A percentile compares a stretch with the other conserved stretches of the same genome.
These are phyloP conservation scores for Diarsia brunnea DNA, from an alignment of 2,888 invertebrate species.

Conservation along the genomic window DNA sequence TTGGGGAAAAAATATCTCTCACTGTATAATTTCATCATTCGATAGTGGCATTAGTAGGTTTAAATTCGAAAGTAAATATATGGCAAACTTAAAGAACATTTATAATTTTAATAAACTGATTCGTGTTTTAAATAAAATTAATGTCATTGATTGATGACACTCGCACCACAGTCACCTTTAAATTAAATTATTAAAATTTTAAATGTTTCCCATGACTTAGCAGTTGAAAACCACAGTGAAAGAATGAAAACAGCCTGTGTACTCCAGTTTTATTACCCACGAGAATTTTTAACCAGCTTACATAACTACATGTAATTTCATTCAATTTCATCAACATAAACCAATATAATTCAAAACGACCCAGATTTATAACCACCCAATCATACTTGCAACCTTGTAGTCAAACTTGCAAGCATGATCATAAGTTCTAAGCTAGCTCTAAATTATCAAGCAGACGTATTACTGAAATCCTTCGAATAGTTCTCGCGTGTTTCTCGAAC, in stretches of 20 bases:
- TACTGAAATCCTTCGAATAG: slow-evolving; percentile 46
- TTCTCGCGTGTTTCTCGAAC: slow-evolving; percentile 58
- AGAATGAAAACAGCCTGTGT: neutral
- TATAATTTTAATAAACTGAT: neutral
- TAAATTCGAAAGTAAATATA: neutral
- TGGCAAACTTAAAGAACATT: neutral
- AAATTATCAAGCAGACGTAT: slow-evolving; percentile 42
- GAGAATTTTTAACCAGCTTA: neutral
- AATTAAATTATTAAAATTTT: neutral
- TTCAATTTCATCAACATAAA: slow-evolving; percentile 26
- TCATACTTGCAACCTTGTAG: slow-evolving; percentile 31
- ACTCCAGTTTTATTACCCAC: neutral
- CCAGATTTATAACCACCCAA: slow-evolving; percentile 39
- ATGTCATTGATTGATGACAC: neutral
- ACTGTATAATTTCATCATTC: neutral
- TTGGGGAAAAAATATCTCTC: neutral
- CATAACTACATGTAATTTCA: neutral
- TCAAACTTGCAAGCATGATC: slow-evolving; percentile 30
- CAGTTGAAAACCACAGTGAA: neutral
- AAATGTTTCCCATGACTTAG: neutral
- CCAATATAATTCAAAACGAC: slow-evolving; percentile 20
- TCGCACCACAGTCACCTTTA: neutral
- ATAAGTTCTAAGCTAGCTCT: slow-evolving; percentile 41
- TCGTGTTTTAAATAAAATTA: neutral
- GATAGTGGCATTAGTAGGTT: neutral